These are phyloP conservation scores for Enteromius thamalakanensis DNA, from an alignment of 2,797 vertebrate species.

Conservation along the genomic window DNA sequence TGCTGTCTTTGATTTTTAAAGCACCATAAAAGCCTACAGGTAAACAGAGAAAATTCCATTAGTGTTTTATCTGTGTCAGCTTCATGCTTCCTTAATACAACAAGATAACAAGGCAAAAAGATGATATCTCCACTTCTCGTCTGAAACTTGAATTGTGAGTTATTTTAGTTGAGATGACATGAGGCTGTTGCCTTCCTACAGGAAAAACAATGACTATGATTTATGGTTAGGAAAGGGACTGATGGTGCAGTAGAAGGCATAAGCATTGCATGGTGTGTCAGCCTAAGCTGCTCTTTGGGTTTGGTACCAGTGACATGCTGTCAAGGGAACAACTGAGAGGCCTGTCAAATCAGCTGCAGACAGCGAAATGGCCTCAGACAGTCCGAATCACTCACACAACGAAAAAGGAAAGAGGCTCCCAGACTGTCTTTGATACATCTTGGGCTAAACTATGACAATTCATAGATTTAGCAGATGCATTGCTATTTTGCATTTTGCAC, in stretches of 20 bases:
- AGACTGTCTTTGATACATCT: constrained; percentile 1
- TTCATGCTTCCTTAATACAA: constrained; percentile 5
- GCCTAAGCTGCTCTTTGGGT: constrained; percentile 38
- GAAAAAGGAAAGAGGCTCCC: constrained; percentile 38
- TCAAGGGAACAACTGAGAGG: constrained; percentile 36
- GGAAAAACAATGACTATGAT: not conserved
- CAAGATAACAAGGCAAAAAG: not conserved
- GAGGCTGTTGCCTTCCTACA: not conserved
- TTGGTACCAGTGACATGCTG: constrained; percentile 26
- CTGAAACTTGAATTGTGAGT: constrained; percentile 13
- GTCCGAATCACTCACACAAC: constrained; percentile 44
- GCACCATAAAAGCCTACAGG: constrained; percentile 12
- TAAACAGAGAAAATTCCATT: constrained; percentile 1
- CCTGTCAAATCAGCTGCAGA: constrained; percentile 41
- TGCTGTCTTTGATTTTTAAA: not conserved
- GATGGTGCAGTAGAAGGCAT: constrained; percentile 5
- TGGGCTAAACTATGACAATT: constrained; percentile 17
- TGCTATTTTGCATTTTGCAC: not conserved
- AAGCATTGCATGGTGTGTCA: constrained; percentile 13
- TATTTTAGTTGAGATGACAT: constrained; percentile 13
- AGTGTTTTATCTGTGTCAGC: not conserved
- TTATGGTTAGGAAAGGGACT: constrained; percentile 8
- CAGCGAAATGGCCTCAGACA: constrained; percentile 46
- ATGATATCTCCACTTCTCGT: constrained; percentile 6
- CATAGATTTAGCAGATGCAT: constrained; percentile 14